A percentile compares a stretch with the other conserved stretches of the same genome.
These are phyloP conservation scores for Drosophila jambulina DNA, from an alignment of 1,140 invertebrate species.

Conservation along the genomic window DNA sequence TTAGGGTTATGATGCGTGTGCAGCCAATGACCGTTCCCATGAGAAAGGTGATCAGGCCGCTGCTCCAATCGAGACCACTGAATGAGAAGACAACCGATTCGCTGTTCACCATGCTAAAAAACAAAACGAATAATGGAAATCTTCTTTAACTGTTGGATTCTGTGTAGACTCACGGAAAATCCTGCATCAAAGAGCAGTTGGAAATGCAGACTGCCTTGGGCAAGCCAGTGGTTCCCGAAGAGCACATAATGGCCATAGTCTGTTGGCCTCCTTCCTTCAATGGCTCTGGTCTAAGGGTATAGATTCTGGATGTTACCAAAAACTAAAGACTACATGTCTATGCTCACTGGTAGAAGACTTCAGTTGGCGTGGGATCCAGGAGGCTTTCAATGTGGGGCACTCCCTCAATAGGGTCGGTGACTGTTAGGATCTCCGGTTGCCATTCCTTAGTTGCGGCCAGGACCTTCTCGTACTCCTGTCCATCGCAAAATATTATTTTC, in stretches of 20 bases:
- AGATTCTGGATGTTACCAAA: background rate
- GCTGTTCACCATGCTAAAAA: constrained; percentile 1
- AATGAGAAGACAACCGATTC: constrained; percentile 9
- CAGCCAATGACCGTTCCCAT: background rate
- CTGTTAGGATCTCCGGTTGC: background rate
- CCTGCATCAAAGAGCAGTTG: background rate
- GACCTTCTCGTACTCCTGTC: background rate
- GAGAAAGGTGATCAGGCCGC: background rate
- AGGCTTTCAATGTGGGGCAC: constrained; percentile 4
- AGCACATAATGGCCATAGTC: background rate
- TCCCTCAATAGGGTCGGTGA: background rate
- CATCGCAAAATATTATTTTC: constrained; percentile 3
- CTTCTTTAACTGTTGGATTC: no score
- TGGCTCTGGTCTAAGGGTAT: background rate
- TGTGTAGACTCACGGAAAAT: background rate
- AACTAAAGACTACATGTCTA: no score
- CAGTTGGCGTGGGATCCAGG: background rate
- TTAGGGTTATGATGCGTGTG: background rate
- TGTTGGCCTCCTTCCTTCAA: background rate
- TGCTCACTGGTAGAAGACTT: constrained; percentile 2
- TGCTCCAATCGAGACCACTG: constrained; percentile 8
- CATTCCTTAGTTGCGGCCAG: background rate
- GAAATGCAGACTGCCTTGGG: constrained; percentile 5
- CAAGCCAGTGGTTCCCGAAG: constrained; percentile 5
- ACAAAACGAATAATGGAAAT: no score